Evolutionary conservation across 2,113 vertebrate species (phyloP).

Genomic region (Athene cunicularia): DNA sequence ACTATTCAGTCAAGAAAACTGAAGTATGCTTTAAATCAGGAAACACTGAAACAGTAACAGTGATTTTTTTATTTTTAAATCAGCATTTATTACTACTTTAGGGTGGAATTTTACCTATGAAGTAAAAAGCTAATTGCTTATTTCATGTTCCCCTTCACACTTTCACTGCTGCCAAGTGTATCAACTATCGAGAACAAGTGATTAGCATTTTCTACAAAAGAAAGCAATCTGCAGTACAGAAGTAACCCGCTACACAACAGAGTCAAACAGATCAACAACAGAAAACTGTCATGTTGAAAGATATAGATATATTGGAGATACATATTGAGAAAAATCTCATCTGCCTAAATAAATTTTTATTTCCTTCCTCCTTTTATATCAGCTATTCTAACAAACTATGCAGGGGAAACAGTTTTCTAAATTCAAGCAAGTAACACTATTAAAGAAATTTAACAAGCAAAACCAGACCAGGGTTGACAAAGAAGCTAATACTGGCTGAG

Average conservation of each 20-base stretch:
- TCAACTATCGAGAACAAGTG: background rate
- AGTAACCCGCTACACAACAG: background rate
- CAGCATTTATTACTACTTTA: background rate
- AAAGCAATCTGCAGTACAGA: background rate
- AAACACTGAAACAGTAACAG: background rate
- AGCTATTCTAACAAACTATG: background rate
- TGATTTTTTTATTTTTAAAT: background rate
- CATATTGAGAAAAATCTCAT: background rate
- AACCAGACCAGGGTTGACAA: background rate
- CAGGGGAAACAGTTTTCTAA: background rate
- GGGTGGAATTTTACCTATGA: background rate
- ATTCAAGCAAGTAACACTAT: background rate
- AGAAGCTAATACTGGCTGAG: background rate
- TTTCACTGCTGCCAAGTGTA: background rate
- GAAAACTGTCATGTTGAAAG: background rate
- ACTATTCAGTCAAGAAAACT: background rate
- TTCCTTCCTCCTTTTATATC: background rate
- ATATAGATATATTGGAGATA: background rate
- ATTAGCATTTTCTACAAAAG: background rate
- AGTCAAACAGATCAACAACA: background rate
- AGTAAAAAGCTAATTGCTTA: background rate
- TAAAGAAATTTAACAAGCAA: background rate
- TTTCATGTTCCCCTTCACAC: background rate
- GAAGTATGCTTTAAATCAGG: background rate
- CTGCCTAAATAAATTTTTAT: background rate